Conservation (phyloP, 37 sponge, comb jelly and placozoan species). For the Chondrilla cf. caribensis region DNA sequence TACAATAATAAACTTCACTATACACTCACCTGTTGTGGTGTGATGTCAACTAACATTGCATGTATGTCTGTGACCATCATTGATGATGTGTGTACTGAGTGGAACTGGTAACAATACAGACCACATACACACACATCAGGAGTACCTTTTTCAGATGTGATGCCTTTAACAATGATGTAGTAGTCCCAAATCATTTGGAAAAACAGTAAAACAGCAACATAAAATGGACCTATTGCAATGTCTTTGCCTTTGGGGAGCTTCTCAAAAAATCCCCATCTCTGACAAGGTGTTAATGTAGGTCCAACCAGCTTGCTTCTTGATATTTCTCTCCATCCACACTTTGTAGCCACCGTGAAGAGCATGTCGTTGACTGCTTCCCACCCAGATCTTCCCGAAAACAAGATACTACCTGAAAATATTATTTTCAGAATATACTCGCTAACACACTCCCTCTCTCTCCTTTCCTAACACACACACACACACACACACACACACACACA, state of each 20-base stretch:
- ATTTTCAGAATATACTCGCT: too few species aligned
- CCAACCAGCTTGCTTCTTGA: conserved; percentile 54
- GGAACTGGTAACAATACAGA: too few species aligned
- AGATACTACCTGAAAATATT: neutral
- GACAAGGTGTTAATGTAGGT: conserved; percentile 65
- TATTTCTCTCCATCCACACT: conserved; percentile 80
- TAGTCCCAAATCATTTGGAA: conserved; percentile 82
- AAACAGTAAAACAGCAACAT: conserved; percentile 80
- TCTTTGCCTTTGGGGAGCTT: conserved; percentile 54
- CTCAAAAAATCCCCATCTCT: conserved; percentile 75
- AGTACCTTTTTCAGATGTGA: neutral
- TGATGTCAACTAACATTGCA: too few species aligned
- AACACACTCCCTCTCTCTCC: too few species aligned
- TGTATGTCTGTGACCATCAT: too few species aligned
- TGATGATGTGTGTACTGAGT: too few species aligned
- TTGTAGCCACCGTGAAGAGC: conserved; percentile 63
- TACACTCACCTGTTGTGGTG: too few species aligned
- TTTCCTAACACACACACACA: too few species aligned
- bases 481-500: neutral
- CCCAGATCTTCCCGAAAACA: conserved; percentile 46
- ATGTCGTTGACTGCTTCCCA: conserved; percentile 73
- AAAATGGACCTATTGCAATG: conserved; percentile 84
- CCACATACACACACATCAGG: too few species aligned
- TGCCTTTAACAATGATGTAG: conserved; percentile 22
- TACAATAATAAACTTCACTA: too few species aligned